Percentiles rank a stretch among this genome's conserved stretches.
phyloP scores from a whole-genome alignment of 2,888 invertebrate species.

The Pseudoips prasinana region DNA sequence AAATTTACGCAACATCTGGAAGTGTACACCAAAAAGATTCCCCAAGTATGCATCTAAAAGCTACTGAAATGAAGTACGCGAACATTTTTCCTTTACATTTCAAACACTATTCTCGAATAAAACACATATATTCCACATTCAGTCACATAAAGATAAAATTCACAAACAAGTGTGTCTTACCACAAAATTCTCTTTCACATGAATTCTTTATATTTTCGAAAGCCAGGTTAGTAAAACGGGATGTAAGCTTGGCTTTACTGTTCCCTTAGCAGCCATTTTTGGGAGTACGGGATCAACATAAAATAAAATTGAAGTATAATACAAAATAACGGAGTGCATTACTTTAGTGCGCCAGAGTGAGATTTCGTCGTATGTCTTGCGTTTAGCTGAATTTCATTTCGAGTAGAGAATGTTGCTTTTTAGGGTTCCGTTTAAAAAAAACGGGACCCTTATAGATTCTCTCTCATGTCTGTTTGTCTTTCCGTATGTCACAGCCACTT shows the following conservation, averaged over 20 bases:
- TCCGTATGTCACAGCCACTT: too few species aligned
- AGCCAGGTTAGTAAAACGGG: conserved; percentile 57
- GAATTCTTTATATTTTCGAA: conserved; percentile 60
- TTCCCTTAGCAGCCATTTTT: conserved; percentile 57
- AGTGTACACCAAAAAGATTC: conserved; percentile 13
- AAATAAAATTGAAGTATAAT: conserved; percentile 62
- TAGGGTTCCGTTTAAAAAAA: too few species aligned
- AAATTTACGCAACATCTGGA: conserved; percentile 1
- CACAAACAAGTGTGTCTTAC: conserved; percentile 49
- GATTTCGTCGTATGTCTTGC: conserved; percentile 8
- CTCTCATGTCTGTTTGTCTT: too few species aligned
- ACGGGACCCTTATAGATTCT: too few species aligned
- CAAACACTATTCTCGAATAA: conserved; percentile 21
- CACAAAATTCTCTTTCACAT: conserved; percentile 61
- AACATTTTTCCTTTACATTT: conserved; percentile 13
- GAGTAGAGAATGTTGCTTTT: too few species aligned
- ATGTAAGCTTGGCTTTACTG: conserved; percentile 56
- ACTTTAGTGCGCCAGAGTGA: conserved; percentile 12
- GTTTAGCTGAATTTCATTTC: too few species aligned
- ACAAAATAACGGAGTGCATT: conserved; percentile 46
- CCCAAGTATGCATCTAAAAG: conserved; percentile 3
- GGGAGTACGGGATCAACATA: conserved; percentile 60
- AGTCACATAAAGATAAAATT: conserved; percentile 41
- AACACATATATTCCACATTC: conserved; percentile 19
- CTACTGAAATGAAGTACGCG: conserved; percentile 7